Conservation (phyloP, 2,113 vertebrate species). For the Apeltes quadracus region DNA sequence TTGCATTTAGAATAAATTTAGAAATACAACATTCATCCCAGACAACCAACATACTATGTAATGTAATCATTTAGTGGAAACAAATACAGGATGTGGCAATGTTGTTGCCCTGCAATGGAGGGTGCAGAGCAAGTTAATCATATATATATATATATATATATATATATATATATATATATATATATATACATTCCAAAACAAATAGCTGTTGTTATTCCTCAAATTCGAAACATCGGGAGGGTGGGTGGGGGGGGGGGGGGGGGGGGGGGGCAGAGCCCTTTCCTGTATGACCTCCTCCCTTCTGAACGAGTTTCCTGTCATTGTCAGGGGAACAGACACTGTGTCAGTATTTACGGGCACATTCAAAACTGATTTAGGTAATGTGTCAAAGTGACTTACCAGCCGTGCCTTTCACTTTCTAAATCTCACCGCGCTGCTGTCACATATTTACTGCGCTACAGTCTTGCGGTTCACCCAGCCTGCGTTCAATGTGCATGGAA, state of each 20-base stretch:
- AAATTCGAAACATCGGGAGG: constrained; percentile 55
- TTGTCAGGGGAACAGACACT: constrained; percentile 55
- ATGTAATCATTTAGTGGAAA: background rate
- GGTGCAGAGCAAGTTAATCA: constrained; percentile 6
- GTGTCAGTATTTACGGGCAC: constrained; percentile 40
- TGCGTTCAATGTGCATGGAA: background rate
- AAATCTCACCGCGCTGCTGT: background rate
- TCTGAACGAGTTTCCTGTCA: constrained; percentile 69
- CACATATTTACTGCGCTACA: background rate
- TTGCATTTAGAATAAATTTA: background rate
- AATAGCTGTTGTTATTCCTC: constrained; percentile 47
- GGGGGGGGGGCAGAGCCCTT: constrained; percentile 43
- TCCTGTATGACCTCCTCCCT: constrained; percentile 65
- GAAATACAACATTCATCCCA: background rate
- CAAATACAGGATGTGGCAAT: constrained; percentile 21
- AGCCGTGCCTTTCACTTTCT: constrained; percentile 45
- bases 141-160: constrained; percentile 41
- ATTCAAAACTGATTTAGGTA: constrained; percentile 30
- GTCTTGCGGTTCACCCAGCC: background rate
- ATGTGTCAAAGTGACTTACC: constrained; percentile 12
- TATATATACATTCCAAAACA: constrained; percentile 46
- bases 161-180: constrained; percentile 43
- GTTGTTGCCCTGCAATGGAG: constrained; percentile 66
- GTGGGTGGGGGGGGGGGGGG: too few relatives aligned
- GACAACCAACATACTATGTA: background rate